phyloP scores from a whole-genome alignment of 1,140 invertebrate genomes.

The Tetragnatha versicolor region DNA sequence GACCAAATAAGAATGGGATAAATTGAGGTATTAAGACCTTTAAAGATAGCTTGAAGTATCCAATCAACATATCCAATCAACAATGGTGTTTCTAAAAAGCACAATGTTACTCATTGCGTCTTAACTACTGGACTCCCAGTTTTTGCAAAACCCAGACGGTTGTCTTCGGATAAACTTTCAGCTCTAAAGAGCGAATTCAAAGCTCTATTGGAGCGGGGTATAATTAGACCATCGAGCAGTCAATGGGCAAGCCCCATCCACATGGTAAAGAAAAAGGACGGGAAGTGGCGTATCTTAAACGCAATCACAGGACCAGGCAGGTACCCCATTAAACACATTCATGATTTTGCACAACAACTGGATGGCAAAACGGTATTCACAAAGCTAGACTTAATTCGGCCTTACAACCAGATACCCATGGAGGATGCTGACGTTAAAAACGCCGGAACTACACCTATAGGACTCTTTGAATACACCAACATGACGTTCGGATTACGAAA shows the following conservation, averaged over 20 bases:
- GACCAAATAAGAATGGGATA: no score
- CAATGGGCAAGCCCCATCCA: constrained; percentile 65
- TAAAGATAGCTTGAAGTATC: no score
- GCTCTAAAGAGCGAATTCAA: constrained; percentile 58
- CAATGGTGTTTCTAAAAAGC: no score
- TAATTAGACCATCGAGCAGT: constrained; percentile 62
- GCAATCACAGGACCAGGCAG: constrained; percentile 55
- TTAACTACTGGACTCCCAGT: constrained; percentile 63
- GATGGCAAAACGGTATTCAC: constrained; percentile 43
- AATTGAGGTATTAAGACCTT: no score
- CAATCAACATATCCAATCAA: no score
- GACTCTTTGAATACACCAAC: constrained; percentile 56
- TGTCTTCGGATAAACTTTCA: constrained; percentile 58
- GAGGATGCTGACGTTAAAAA: constrained; percentile 43
- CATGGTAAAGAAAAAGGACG: constrained; percentile 64
- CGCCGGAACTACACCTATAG: constrained; percentile 58
- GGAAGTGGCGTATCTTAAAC: constrained; percentile 62
- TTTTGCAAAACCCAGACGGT: constrained; percentile 60
- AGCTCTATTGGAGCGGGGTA: constrained; percentile 59
- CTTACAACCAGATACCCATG: constrained; percentile 56
- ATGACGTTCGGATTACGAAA: background rate
- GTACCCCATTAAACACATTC: constrained; percentile 58
- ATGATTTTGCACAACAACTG: constrained; percentile 51
- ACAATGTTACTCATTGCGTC: no score
- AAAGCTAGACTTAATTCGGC: constrained; percentile 54